Base-by-base conservation (phyloP, 2,888 invertebrate genomes). In the Mythimna vitellina region DNA sequence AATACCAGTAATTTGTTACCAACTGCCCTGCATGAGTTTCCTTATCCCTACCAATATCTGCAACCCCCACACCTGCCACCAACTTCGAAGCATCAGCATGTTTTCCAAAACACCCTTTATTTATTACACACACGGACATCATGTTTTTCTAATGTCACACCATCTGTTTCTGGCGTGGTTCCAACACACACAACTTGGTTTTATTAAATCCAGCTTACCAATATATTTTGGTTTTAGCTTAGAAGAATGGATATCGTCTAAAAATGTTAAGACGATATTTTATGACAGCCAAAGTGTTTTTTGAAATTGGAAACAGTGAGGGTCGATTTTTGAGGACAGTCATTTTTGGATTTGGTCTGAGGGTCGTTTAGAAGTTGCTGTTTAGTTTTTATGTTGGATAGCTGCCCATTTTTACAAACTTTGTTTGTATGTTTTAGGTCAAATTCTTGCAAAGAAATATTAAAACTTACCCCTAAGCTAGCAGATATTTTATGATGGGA, bases 171-270 rank as follows among this genome's bases (percentile, higher is more conserved):
- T 83, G 83, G 83, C 85, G 1, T 0, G 2, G 17, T 57, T 71
- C 85, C 83, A 84, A 80, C 25, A 49, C 60, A 73, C 70, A 75
- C 76, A 68, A 60, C 72, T 64, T 70, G 73, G 62, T 82, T 82
- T 80, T 83, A 83, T 84, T 83, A 83, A 84, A 83, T 74, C 56
- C 56, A 56, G 82, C 68, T 84, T 75, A 74, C 80, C 61, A 69
- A 73, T 81, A 72, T 78, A 67, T 73, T 73, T 79, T 64, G 78
- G 58, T 69, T 49, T 66, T n/a, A 80, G 46, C 70, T 38, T 29
- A 70, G 35, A 38, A 66, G 29, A 64, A 76, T 57, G 12, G 14
- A 12, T 42, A 17, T 64, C 65, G 49, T 70, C 70, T 35, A 17
- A 70, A 76, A 78, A 64, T 81, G 60, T 81, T 81, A 67, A 57